These are phyloP conservation scores for Arvicola amphibius DNA, from an alignment of 2,797 vertebrate species.

Conservation along the genomic window DNA sequence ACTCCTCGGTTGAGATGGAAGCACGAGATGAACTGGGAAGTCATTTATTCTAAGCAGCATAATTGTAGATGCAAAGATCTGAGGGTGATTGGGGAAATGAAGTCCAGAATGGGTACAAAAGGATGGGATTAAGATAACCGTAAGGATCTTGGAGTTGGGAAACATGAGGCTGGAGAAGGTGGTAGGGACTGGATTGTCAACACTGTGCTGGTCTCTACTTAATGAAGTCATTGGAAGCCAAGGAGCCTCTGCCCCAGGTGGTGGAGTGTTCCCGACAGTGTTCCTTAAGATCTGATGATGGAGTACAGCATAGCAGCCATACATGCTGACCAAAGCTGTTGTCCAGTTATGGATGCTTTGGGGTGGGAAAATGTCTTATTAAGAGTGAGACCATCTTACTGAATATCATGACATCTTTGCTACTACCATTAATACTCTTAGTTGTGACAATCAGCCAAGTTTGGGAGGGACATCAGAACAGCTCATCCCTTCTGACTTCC, in stretches of 20 bases:
- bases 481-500: neutral
- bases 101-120: neutral
- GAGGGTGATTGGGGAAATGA: neutral
- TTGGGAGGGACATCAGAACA: neutral
- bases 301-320: neutral
- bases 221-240: conserved; percentile 16
- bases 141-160: neutral
- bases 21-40: neutral
- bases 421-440: neutral
- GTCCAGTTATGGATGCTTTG: neutral
- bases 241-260: conserved; percentile 23
- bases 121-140: neutral
- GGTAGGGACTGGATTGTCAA: neutral
- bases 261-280: neutral
- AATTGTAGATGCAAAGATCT: neutral
- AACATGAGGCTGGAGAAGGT: neutral
- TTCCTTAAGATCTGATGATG: conserved; percentile 2
- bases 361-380: neutral
- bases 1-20: neutral
- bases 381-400: neutral
- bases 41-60: neutral
- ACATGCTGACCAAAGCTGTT: neutral
- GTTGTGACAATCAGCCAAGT: neutral
- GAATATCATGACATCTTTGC: neutral
- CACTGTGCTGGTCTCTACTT: neutral